Base-by-base conservation (phyloP, 2,113 vertebrate genomes). In the Prolemur simus region DNA sequence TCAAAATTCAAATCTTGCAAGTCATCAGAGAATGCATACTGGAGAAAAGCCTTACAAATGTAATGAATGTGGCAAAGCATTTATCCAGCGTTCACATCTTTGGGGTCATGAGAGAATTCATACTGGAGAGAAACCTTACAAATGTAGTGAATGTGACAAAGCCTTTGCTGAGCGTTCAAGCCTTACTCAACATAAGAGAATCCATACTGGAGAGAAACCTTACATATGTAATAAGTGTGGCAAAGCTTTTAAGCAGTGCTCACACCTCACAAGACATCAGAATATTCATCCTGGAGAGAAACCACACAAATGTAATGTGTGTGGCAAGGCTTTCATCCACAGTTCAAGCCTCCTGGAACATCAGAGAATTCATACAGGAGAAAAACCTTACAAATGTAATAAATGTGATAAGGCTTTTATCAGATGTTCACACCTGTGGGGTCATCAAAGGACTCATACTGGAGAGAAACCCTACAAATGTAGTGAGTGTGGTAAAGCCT, bases 101-200 rank as follows among this genome's bases (percentile, higher is more conserved):
- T 64, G 74, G 39, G 68, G 84, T 9, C 97, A 97, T 47, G 64
- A 92, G 39, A 93, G 87, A 74, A 94, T 92, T 32, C 94, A 96
- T 23, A 71, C 60, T 56, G 91, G 94, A 10, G 82, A 95, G 87
- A 97, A 95, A 20, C 87, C 95, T 45, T 88, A 92, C 74, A 63
- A 82, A 12, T 93, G 95, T 90, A n/a, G 21, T 20, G 94, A 93
- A 20, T 96, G 96, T 3, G 37, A 32, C 29, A 69, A 85, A n/a
- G 68, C 49, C 12, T 97, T 96, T 58, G 54, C 68, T 27, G 82
- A 88, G 7, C 45, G 17, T 18, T 89, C 87, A 20, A 83, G 58
- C 71, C 78, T 95, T 32, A 91, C 39, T 12, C 71, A 92, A 42
- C 94, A 97, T 37, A 37, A 87, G 64, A 81, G 76, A 18, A 94